Conservation (phyloP, 2,888 invertebrate species). For the Drosophila nr. perissopoda region DNA sequence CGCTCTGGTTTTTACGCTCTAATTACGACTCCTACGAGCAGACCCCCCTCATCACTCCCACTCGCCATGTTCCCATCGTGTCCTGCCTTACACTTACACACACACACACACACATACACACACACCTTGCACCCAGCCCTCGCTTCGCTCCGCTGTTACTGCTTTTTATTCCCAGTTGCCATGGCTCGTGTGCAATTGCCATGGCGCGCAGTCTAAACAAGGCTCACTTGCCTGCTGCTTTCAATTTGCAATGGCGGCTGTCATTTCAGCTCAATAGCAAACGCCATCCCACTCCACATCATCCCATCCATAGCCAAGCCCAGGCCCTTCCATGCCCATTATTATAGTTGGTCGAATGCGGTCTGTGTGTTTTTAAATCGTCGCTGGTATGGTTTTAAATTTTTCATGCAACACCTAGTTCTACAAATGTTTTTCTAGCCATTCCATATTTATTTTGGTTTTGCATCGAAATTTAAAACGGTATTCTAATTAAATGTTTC, state of each 20-base stretch:
- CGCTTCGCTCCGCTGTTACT: constrained; percentile 35
- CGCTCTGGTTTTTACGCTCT: constrained; percentile 84
- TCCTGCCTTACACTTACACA: constrained; percentile 11
- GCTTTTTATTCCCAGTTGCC: constrained; percentile 54
- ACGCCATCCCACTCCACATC: not conserved
- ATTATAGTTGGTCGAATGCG: constrained; percentile 32
- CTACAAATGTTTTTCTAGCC: constrained; percentile 2
- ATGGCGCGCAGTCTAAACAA: constrained; percentile 78
- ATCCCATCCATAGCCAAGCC: not conserved
- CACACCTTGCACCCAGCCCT: not conserved
- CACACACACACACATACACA: constrained; percentile 9
- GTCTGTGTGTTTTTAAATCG: constrained; percentile 42
- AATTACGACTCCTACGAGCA: constrained; percentile 80
- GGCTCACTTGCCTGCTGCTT: constrained; percentile 78
- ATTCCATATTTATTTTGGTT: constrained; percentile 4
- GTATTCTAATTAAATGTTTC: constrained; percentile 64
- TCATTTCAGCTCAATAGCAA: constrained; percentile 78
- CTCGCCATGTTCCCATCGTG: constrained; percentile 10
- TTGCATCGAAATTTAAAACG: constrained; percentile 48
- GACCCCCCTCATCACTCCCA: not conserved
- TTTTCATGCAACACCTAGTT: constrained; percentile 34
- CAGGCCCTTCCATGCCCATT: not conserved
- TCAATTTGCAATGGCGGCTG: constrained; percentile 78
- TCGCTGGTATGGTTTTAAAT: constrained; percentile 40
- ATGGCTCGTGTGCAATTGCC: constrained; percentile 72